phyloP scores from a whole-genome alignment of 2,888 invertebrate species.

The Amphimallon solstitiale region DNA sequence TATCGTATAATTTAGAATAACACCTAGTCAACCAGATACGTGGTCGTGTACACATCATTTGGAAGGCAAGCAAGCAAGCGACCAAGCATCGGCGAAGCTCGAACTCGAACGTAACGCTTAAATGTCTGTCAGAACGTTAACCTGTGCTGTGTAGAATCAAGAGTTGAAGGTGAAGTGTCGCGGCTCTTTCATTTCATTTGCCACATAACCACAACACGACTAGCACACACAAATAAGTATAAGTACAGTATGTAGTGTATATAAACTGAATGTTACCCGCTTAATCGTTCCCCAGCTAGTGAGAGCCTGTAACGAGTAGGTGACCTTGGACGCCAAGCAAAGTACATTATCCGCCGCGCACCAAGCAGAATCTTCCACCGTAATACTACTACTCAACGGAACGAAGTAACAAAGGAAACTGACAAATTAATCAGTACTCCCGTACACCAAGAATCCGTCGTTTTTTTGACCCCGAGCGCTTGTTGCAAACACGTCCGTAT shows the following conservation, averaged over 20 bases:
- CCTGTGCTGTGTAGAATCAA: conserved; percentile 25
- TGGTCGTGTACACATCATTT: conserved; percentile 1
- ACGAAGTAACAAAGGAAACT: conserved; percentile 13
- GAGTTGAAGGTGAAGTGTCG: conserved; percentile 35
- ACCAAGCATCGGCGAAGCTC: conserved; percentile 5
- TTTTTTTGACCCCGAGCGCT: not conserved
- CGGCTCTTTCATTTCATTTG: conserved; percentile 29
- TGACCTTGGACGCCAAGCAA: conserved; percentile 26
- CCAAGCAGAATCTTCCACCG: conserved; percentile 2
- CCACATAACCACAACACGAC: not conserved
- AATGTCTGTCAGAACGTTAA: conserved; percentile 29
- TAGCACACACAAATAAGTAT: not conserved
- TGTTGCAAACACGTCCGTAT: not conserved
- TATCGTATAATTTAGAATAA: not conserved
- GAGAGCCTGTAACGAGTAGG: conserved; percentile 27
- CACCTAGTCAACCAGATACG: not conserved
- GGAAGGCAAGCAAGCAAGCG: too few relatives aligned
- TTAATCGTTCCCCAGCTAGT: conserved; percentile 12
- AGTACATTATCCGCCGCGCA: conserved; percentile 22
- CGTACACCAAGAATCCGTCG: not conserved
- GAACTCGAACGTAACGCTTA: conserved; percentile 16
- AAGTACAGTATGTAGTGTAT: not conserved
- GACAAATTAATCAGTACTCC: conserved; percentile 3
- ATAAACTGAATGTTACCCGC: conserved; percentile 13
- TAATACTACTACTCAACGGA: conserved; percentile 2